Base-by-base conservation (phyloP, 2,113 vertebrate genomes). In the Platysternon megacephalum region DNA sequence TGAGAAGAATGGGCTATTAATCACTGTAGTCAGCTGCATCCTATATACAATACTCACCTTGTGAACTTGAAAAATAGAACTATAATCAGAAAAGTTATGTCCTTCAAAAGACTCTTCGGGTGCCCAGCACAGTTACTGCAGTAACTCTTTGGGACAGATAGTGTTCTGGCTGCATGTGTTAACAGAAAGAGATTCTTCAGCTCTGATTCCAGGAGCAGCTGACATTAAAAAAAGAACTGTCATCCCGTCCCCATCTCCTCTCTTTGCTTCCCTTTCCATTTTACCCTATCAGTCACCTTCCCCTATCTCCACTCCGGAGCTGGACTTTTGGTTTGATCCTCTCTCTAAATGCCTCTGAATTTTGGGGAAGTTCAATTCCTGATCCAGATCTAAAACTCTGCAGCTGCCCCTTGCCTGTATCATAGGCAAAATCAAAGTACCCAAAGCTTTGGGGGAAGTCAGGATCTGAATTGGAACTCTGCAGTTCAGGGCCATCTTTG, bases 51-150 rank as follows among this genome's bases (percentile, higher is more conserved):
- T 52, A 61, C 85, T 96, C 93, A 97, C 95, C 94, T 94, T 93
- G 89, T 97, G 95, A 97, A 97, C 94, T 84, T 91, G 91, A 96
- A 96, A 97, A 97, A 97, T 94, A 97, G 97, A 93, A 96, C 96
- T 93, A 91, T 95, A 97, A 97, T 96, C 94, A 97, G 97, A 96
- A 96, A 97, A 96, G 95, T 94, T 93, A 93, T 0, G 93, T 90
- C 97, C 97, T 97, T 97, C 93, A 95, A 91, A 96, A 93, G 84
- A 86, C 93, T 96, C 96, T 97, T 93, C 91, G 91, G 91, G 68
- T 96, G 92, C 92, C 96, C 93, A 93, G 19, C 51, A 88, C 92
- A 84, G 91, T 95, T 74, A 76, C 89, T 96, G 96, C 94, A 97
- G 93, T 96, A 97, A 97, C 90, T 97, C 94, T 97, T 95, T 84